phyloP scores from a whole-genome alignment of 92 coral and sea anemone species.

The Ricordea florida region DNA sequence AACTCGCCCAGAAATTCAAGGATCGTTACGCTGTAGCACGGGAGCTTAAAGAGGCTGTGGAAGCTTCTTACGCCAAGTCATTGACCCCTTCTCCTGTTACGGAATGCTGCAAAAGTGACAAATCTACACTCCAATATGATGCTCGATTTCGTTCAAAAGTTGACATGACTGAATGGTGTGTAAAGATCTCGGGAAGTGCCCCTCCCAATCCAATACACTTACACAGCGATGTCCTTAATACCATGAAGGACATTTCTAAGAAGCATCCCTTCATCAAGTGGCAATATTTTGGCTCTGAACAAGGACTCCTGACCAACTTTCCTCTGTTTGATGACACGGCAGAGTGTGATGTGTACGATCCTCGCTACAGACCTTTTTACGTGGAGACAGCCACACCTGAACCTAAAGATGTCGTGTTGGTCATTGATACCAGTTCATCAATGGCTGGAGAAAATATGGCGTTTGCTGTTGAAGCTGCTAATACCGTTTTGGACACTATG shows the following conservation, averaged over 20 bases:
- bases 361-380: slow-evolving; percentile 59
- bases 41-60: slow-evolving; percentile 19
- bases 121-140: slow-evolving; percentile 10
- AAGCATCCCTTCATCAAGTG: slow-evolving; percentile 42
- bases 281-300: slow-evolving; percentile 70
- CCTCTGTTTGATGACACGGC: slow-evolving; percentile 8
- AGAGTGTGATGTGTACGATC: slow-evolving; percentile 29
- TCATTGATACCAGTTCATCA: slow-evolving; percentile 64
- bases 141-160: slow-evolving; percentile 35
- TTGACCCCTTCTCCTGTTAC: neutral
- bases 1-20: slow-evolving; percentile 24
- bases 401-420: slow-evolving; percentile 59
- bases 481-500: slow-evolving; percentile 48
- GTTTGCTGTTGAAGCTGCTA: slow-evolving; percentile 46
- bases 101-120: slow-evolving; percentile 34
- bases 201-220: slow-evolving; percentile 12
- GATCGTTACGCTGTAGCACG: slow-evolving; percentile 24
- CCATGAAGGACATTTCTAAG: slow-evolving; percentile 25
- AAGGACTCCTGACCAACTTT: slow-evolving; percentile 39
- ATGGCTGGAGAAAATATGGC: slow-evolving; percentile 29
- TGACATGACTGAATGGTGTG: neutral
- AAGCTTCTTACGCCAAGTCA: slow-evolving; percentile 20
- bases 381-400: slow-evolving; percentile 61
- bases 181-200: slow-evolving; percentile 14
- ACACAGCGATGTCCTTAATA: neutral